phyloP scores from a whole-genome alignment of 2,113 vertebrate species.

The Antechinus stuartii region DNA sequence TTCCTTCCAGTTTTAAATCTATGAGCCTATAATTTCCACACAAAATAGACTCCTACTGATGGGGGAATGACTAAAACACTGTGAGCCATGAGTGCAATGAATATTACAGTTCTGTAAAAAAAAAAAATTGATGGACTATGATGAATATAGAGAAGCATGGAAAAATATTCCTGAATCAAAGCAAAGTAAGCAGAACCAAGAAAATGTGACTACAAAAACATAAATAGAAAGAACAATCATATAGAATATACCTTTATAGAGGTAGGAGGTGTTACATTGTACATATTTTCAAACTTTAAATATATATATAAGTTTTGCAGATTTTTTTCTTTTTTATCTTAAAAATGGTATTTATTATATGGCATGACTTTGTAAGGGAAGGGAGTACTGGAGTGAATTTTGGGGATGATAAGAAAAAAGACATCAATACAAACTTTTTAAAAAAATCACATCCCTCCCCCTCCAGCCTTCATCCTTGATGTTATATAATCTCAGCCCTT shows the following conservation, averaged over 20 bases:
- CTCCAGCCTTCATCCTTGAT: neutral
- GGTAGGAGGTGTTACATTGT: neutral
- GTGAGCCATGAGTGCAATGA: neutral
- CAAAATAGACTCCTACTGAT: neutral
- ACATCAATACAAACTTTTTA: neutral
- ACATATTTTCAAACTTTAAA: neutral
- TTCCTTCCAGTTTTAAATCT: neutral
- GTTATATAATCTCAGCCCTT: neutral
- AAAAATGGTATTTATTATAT: neutral
- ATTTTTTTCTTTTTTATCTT: neutral
- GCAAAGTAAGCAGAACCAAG: neutral
- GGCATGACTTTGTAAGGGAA: neutral
- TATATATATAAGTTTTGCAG: neutral
- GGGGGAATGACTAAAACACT: neutral
- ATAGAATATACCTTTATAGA: neutral
- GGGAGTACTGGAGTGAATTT: neutral
- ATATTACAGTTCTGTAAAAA: neutral
- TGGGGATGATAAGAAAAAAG: neutral
- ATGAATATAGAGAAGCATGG: neutral
- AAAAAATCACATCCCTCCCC: neutral
- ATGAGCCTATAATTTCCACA: neutral
- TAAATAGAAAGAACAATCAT: neutral
- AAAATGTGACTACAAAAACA: neutral
- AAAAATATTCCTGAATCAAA: neutral
- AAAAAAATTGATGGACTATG: neutral